Evolutionary conservation across 2,113 vertebrate species (phyloP).

Genomic region (Galemys pyrenaicus): DNA sequence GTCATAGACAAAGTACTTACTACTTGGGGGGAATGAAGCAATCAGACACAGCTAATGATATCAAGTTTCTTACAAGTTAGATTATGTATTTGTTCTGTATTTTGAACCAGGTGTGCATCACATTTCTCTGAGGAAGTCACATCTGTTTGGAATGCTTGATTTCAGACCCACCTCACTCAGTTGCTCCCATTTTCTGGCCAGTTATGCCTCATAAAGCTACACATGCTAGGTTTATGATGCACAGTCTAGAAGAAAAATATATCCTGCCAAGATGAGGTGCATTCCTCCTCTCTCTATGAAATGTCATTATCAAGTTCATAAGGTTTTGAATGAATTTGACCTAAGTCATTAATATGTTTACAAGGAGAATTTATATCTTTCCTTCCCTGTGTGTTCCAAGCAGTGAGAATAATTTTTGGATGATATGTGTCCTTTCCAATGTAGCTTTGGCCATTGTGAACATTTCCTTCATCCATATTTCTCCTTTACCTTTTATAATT

Average conservation of each 20-base stretch:
- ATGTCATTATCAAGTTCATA: neutral
- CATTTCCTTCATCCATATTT: neutral
- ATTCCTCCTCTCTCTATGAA: neutral
- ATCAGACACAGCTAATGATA: neutral
- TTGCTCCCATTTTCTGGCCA: neutral
- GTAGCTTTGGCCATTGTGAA: neutral
- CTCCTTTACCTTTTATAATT: neutral
- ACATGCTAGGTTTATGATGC: neutral
- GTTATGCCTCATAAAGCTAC: neutral
- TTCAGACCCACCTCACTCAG: rapidly evolving
- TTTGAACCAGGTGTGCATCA: rapidly evolving
- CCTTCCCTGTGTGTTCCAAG: neutral
- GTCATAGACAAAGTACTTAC: neutral
- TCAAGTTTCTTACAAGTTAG: neutral
- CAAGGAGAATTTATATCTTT: neutral
- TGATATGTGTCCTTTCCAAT: neutral
- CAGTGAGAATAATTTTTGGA: neutral
- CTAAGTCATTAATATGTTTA: neutral
- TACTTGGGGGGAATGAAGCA: neutral
- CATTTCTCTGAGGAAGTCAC: neutral
- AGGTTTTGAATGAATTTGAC: neutral
- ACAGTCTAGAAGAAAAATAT: neutral
- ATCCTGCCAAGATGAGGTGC: neutral
- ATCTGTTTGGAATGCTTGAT: neutral
- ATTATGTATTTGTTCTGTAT: neutral